Conservation (phyloP, 2,113 vertebrate species). For the Sinocyclocheilus rhinocerous region DNA sequence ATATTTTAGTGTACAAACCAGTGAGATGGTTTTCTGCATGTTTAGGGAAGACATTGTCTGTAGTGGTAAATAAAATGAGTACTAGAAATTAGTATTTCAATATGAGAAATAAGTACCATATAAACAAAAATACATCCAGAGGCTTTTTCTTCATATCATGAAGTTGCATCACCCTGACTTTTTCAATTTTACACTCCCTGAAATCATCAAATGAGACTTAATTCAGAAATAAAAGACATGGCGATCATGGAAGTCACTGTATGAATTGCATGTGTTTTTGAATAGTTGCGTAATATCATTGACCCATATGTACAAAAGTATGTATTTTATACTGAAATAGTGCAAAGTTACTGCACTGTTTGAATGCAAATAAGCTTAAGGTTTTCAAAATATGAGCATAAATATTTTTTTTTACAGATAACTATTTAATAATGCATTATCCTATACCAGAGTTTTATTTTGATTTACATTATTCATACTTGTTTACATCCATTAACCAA, state of each 20-base stretch:
- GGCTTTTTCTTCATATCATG: neutral
- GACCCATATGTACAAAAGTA: neutral
- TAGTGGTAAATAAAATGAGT: neutral
- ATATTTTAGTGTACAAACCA: conserved; percentile 10
- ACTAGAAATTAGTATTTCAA: neutral
- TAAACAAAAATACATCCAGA: neutral
- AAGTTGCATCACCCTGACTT: neutral
- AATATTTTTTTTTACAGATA: neutral
- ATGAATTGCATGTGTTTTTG: too few relatives aligned
- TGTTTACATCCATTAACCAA: neutral
- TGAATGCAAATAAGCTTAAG: neutral
- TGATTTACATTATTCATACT: neutral
- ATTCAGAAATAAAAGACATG: too few relatives aligned
- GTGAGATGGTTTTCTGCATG: neutral
- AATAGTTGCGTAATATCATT: neutral
- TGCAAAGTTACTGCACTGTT: neutral
- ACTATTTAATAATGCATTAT: too few relatives aligned
- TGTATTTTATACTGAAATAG: neutral
- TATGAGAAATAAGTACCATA: neutral
- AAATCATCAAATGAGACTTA: too few relatives aligned
- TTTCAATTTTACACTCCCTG: neutral
- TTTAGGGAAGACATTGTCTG: neutral
- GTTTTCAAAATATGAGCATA: too few relatives aligned
- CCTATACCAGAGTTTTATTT: neutral
- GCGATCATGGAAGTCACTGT: neutral